phyloP scores from a whole-genome alignment of 2,888 invertebrate genomes.

The Euplexia lucipara region DNA sequence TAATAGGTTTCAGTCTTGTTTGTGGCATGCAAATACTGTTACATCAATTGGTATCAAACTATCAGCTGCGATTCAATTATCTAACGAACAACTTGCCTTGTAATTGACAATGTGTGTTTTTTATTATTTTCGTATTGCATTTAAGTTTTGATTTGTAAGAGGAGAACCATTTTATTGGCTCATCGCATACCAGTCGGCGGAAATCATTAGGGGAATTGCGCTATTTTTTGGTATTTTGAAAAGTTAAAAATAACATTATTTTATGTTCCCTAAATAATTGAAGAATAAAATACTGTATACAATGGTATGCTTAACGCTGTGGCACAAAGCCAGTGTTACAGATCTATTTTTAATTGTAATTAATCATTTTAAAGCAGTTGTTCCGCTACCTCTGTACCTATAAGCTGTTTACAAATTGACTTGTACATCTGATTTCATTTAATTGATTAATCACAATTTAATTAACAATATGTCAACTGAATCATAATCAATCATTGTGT shows the following conservation, averaged over 20 bases:
- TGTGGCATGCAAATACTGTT: constrained; percentile 75
- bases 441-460: constrained; percentile 53
- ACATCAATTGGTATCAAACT: constrained; percentile 65
- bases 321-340: constrained; percentile 2
- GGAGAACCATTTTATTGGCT: constrained; percentile 14
- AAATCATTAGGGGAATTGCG: constrained; percentile 18
- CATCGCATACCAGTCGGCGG: constrained; percentile 21
- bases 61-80: constrained; percentile 64
- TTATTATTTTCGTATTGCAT: constrained; percentile 21
- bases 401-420: constrained; percentile 51
- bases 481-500: constrained; percentile 61
- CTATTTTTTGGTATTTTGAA: too few species aligned
- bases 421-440: constrained; percentile 49
- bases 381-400: constrained; percentile 22
- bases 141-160: constrained; percentile 7
- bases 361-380: constrained; percentile 43
- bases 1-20: constrained; percentile 76
- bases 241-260: too few species aligned
- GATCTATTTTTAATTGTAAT: constrained; percentile 43
- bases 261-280: too few species aligned
- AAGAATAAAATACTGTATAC: too few species aligned
- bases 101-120: constrained; percentile 48
- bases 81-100: constrained; percentile 55
- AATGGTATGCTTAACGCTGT: constrained; percentile 2
- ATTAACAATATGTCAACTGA: constrained; percentile 47